These are phyloP conservation scores for Exephanes ischioxanthus DNA, from an alignment of 2,888 invertebrate species.

Conservation along the genomic window DNA sequence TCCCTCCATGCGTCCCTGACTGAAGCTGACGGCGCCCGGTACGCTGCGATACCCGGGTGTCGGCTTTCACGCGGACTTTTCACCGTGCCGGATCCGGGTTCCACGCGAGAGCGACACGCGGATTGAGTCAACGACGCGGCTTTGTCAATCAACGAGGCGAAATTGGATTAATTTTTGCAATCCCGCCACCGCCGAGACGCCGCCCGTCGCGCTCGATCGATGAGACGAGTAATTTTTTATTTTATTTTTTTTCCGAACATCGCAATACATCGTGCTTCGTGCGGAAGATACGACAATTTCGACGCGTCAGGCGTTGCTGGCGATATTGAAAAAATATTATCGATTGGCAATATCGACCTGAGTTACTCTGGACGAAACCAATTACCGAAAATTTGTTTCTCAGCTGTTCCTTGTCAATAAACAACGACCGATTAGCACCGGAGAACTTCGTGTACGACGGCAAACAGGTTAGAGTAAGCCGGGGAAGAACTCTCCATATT, in stretches of 20 bases:
- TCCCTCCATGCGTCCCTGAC: constrained; percentile 54
- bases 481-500: constrained; percentile 57
- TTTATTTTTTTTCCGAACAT: not conserved
- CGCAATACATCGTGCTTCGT: not conserved
- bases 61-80: constrained; percentile 70
- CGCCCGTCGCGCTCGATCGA: constrained; percentile 37
- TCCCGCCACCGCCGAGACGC: constrained; percentile 48
- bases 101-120: constrained; percentile 53
- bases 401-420: constrained; percentile 1
- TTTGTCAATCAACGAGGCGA: constrained; percentile 74
- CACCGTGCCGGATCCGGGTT: constrained; percentile 49
- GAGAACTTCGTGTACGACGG: not conserved
- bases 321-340: not conserved
- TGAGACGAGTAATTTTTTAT: constrained; percentile 22
- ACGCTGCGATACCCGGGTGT: constrained; percentile 65
- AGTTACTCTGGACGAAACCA: not conserved
- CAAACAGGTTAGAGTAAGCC: constrained; percentile 29
- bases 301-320: not conserved
- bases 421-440: not conserved
- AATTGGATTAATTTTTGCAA: constrained; percentile 76
- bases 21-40: constrained; percentile 58
- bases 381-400: not conserved
- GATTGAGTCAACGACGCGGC: constrained; percentile 75
- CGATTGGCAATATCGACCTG: not conserved
- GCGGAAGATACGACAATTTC: not conserved